phyloP scores from a whole-genome alignment of 2,888 invertebrate species.

The Lasioglossum malachurum region DNA sequence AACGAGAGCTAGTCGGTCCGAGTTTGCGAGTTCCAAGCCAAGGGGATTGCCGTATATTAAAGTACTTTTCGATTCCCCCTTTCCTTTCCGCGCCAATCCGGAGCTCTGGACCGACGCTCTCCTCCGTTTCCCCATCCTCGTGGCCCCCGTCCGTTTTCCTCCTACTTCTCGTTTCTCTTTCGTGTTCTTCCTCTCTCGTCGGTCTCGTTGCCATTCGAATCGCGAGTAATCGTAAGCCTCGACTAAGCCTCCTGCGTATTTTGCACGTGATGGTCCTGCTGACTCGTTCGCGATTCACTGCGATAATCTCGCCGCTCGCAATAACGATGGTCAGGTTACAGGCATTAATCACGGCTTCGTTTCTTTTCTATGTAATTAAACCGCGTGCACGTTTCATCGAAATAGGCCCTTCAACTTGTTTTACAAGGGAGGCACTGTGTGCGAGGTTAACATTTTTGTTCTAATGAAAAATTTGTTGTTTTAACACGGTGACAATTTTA shows the following conservation, averaged over 20 bases:
- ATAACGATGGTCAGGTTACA: slow-evolving; percentile 37
- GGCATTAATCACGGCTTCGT: slow-evolving; percentile 26
- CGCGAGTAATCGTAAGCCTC: slow-evolving; percentile 68
- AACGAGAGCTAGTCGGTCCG: slow-evolving; percentile 75
- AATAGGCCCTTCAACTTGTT: background rate
- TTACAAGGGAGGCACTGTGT: background rate
- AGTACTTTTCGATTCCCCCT: slow-evolving; percentile 80
- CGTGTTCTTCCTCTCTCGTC: slow-evolving; percentile 64
- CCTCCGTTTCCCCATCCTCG: slow-evolving; percentile 51
- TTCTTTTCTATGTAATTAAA: background rate
- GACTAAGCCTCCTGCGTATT: slow-evolving; percentile 69
- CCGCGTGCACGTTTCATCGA: background rate
- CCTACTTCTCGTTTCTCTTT: slow-evolving; percentile 12
- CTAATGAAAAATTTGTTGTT: background rate
- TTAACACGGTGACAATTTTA: background rate
- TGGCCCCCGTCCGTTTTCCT: background rate
- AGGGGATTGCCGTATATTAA: slow-evolving; percentile 82
- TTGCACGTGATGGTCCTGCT: slow-evolving; percentile 63
- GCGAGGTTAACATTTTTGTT: background rate
- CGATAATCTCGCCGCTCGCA: slow-evolving; percentile 23
- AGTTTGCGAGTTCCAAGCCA: slow-evolving; percentile 80
- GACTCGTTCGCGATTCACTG: slow-evolving; percentile 34
- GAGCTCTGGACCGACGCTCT: slow-evolving; percentile 55
- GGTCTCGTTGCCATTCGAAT: slow-evolving; percentile 72
- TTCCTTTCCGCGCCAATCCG: slow-evolving; percentile 65